phyloP scores from a whole-genome alignment of 1,140 invertebrate genomes.

The Oedothorax gibbosus region DNA sequence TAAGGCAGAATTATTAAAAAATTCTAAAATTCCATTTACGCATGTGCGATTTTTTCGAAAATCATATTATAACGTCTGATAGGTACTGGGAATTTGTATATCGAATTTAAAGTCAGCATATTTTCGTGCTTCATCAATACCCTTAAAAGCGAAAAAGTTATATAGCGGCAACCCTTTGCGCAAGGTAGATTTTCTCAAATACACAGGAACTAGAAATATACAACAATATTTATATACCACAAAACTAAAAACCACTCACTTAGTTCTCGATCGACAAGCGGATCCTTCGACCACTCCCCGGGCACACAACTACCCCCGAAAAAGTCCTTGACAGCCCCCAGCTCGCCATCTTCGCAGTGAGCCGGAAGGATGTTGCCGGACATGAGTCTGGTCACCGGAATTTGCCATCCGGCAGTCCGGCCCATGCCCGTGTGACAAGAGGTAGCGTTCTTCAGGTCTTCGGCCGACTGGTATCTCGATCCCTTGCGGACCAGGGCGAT shows the following conservation, averaged over 20 bases:
- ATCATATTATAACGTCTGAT: no score
- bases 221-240: no score
- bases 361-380: constrained; percentile 77
- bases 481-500: constrained; percentile 81
- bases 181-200: no score
- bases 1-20: no score
- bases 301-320: constrained; percentile 83
- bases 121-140: no score
- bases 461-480: constrained; percentile 73
- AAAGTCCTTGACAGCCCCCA: constrained; percentile 77
- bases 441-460: constrained; percentile 77
- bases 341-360: constrained; percentile 75
- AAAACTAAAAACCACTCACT: constrained; percentile 1
- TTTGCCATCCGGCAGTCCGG: constrained; percentile 82
- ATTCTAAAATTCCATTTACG: no score
- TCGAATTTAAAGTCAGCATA: no score
- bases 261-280: constrained; percentile 72
- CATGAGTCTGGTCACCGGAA: constrained; percentile 74
- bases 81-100: no score
- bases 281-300: constrained; percentile 82
- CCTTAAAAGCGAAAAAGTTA: no score
- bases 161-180: no score
- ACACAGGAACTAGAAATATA: no score
- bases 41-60: no score
- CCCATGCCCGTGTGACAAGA: constrained; percentile 85